Percentiles rank a stretch among this genome's conserved stretches.
These are phyloP conservation scores for Macrobrachium rosenbergii DNA, from an alignment of 1,140 invertebrate genomes.

Conservation along the genomic window DNA sequence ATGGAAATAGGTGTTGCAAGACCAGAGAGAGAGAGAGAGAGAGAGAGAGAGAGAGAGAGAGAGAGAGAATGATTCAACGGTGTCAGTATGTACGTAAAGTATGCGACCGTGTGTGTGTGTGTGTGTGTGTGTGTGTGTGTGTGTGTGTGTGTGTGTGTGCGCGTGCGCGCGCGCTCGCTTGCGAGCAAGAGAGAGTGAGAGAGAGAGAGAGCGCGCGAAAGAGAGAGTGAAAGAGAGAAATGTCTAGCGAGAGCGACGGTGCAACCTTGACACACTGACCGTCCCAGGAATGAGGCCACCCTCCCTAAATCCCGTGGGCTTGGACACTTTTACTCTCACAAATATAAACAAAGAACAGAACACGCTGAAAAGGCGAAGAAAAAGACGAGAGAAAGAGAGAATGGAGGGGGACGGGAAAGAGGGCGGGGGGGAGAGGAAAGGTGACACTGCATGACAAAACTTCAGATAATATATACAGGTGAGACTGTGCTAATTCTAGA, in stretches of 20 bases:
- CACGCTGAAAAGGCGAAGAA: too few relatives aligned
- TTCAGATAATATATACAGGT: too few relatives aligned
- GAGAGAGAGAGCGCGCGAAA: not conserved
- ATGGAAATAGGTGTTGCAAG: too few relatives aligned
- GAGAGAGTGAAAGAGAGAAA: constrained; percentile 33
- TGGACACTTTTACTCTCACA: not conserved
- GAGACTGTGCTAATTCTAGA: not conserved
- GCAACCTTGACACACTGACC: constrained; percentile 52
- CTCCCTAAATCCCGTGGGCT: not conserved
- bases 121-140: not conserved
- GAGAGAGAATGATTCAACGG: too few relatives aligned
- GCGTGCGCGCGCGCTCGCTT: not conserved
- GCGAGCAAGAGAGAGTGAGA: not conserved
- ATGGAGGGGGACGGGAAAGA: constrained; percentile 1
- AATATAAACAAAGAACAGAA: not conserved
- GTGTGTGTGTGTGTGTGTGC: not conserved
- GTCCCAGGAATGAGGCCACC: constrained; percentile 28
- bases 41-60: too few relatives aligned
- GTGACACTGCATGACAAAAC: not conserved
- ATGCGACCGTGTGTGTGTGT: not conserved
- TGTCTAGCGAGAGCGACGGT: constrained; percentile 25
- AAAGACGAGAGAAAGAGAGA: not conserved
- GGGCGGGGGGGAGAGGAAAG: not conserved
- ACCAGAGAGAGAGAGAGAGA: too few relatives aligned
- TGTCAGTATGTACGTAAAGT: not conserved